Conservation (phyloP, 1,140 invertebrate species). For the Drosophila busckii region DNA sequence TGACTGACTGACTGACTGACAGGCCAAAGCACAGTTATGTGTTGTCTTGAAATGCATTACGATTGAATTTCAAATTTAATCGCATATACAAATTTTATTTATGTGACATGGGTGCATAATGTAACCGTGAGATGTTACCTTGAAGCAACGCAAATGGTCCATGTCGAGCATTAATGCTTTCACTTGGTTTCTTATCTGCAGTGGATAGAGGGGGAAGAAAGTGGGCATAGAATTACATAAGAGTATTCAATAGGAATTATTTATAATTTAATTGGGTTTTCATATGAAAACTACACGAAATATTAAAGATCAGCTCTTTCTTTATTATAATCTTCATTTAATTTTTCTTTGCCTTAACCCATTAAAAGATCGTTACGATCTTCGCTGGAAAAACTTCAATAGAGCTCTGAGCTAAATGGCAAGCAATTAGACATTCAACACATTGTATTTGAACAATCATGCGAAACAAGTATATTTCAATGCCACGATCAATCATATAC, state of each 20-base stretch:
- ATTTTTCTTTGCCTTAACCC: not conserved
- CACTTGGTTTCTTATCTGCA: constrained; percentile 26
- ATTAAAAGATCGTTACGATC: constrained; percentile 34
- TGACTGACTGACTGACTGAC: constrained; percentile 44
- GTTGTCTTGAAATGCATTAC: constrained; percentile 56
- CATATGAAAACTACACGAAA: not conserved
- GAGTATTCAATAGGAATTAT: not conserved
- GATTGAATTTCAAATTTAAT: constrained; percentile 77
- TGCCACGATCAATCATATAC: constrained; percentile 49
- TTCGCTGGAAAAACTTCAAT: constrained; percentile 32
- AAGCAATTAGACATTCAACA: constrained; percentile 41
- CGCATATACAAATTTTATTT: constrained; percentile 77
- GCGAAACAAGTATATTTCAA: constrained; percentile 42
- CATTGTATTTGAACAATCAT: constrained; percentile 23
- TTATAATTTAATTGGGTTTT: not conserved
- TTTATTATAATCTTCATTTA: no score
- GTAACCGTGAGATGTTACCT: constrained; percentile 54
- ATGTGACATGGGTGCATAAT: constrained; percentile 66
- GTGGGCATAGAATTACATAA: not conserved
- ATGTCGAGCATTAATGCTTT: constrained; percentile 51
- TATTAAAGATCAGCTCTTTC: no score
- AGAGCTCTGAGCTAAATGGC: constrained; percentile 12
- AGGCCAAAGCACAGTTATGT: constrained; percentile 23
- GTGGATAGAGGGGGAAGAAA: not conserved
- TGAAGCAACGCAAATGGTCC: constrained; percentile 61